These are phyloP conservation scores for Phyllostomus hastatus DNA, from an alignment of 2,113 vertebrate species.

Conservation along the genomic window DNA sequence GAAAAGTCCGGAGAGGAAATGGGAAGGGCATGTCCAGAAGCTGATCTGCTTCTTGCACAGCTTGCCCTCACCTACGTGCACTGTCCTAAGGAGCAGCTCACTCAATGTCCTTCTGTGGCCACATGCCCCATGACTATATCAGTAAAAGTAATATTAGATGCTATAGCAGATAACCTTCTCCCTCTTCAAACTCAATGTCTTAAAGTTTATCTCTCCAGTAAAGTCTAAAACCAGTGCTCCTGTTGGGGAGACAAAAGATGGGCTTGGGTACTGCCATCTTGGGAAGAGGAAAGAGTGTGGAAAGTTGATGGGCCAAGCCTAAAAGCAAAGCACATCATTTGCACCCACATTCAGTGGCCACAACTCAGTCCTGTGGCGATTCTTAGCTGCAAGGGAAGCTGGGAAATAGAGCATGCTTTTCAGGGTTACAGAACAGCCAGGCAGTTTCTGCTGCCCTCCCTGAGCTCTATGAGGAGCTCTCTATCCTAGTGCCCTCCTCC, in stretches of 20 bases:
- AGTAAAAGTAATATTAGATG: neutral
- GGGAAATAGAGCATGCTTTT: neutral
- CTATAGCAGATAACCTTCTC: neutral
- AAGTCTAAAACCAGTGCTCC: neutral
- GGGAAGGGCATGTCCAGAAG: neutral
- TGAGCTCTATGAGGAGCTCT: neutral
- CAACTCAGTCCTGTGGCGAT: neutral
- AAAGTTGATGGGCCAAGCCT: neutral
- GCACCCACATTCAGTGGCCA: neutral
- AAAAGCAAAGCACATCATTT: neutral
- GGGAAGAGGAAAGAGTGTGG: neutral
- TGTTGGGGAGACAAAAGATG: no score
- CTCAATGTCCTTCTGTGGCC: neutral
- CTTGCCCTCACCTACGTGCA: rapidly evolving
- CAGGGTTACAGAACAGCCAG: neutral
- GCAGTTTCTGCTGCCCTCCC: neutral
- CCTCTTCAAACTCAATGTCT: neutral
- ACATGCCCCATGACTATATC: rapidly evolving
- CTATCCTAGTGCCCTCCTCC: rapidly evolving
- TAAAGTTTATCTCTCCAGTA: neutral
- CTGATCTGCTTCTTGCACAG: neutral
- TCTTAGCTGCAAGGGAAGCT: neutral
- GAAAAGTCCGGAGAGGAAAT: neutral
- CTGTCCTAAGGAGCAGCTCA: neutral
- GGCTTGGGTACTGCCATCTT: neutral